Evolutionary conservation across 1,140 invertebrate genomes (phyloP), one percentile per base, ranked within the genome.

Genomic region (Panagrolaimus sp.): DNA sequence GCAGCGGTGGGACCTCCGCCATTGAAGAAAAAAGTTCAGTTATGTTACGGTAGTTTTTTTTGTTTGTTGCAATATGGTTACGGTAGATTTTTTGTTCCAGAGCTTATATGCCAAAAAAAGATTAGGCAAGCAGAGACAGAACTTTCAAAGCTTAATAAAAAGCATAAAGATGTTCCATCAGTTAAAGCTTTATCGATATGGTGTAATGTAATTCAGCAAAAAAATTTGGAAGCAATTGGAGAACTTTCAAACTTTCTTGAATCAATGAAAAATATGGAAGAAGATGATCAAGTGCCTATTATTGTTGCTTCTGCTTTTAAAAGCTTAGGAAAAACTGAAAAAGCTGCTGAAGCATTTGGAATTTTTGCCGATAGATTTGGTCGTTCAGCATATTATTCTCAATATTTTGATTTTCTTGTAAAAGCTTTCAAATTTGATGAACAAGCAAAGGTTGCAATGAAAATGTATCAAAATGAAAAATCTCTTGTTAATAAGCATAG

Each of bases 1-100:
- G 51, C 51, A 57, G 20, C 27, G 51, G 51, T 57, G 51, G 51
- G 20, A 20, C 48, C 25, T 25, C 51, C 8, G 51, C 51, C 51
- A 11, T 16, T 25, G 51, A 20, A 27, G 9, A 20, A 27, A 11
- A 20, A 27, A n/a, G 20, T 25, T 11, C 20, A 57, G 20, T 16
- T 20, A 11, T 57, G 51, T 27, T 57, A 57, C 51, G 51, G 51
- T 57, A 57, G 1, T 57, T 57, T 16, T 9, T 11, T 1, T n/a
- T 20, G 20, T 23, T 57, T n/a, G n/a, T n/a, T n/a, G n/a, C n/a
- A n/a, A n/a, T n/a, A n/a, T n/a, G n/a, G n/a, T n/a, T n/a, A n/a
- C n/a, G 3, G 20, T 0, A 25, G 1, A 51, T 8, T 1, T 20
- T 57, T 57, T 25, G 5, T 57, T 57, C 20, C 8, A 57, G 51